Percentiles rank a stretch among this genome's conserved stretches.
Conservation (phyloP, 2,797 vertebrate genomes). For the Sebastiscus albofasciatus region DNA sequence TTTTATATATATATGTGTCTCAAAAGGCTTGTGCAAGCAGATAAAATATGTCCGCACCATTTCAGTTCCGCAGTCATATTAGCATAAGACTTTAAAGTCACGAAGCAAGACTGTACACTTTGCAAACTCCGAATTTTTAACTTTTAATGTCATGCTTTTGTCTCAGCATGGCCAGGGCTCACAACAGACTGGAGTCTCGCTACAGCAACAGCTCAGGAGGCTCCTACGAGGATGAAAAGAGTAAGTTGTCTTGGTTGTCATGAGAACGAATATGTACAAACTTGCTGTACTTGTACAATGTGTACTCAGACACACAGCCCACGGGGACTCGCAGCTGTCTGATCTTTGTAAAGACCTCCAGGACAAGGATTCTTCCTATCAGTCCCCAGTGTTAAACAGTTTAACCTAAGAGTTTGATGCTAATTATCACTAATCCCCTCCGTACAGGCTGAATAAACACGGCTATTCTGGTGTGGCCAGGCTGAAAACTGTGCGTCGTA, state of each 20-base stretch:
- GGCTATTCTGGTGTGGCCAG: not conserved
- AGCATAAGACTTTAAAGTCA: not conserved
- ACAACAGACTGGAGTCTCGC: slow-evolving; percentile 96
- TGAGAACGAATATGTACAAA: slow-evolving; percentile 8
- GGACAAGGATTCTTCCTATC: slow-evolving; percentile 35
- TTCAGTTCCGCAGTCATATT: not conserved
- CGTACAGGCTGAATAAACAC: not conserved
- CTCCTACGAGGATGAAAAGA: slow-evolving; percentile 98
- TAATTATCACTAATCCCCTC: slow-evolving; percentile 2
- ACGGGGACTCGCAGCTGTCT: slow-evolving; percentile 9
- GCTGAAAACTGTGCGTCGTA: not conserved
- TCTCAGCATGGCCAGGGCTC: slow-evolving; percentile 88
- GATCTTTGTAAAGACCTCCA: slow-evolving; percentile 18
- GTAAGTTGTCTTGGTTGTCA: slow-evolving; percentile 80
- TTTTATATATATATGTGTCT: not conserved
- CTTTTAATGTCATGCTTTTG: slow-evolving; percentile 9
- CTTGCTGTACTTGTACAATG: not conserved
- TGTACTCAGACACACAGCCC: slow-evolving; percentile 3
- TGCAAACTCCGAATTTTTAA: not conserved
- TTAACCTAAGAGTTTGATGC: not conserved
- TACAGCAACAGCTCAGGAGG: slow-evolving; percentile 99
- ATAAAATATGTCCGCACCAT: not conserved
- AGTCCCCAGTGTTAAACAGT: not conserved
- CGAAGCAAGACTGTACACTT: not conserved
- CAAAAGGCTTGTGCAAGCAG: not conserved